Evolutionary conservation across 2,888 invertebrate genomes (phyloP), one percentile per base, ranked within the genome.

Genomic region (Escarpia spicata): DNA sequence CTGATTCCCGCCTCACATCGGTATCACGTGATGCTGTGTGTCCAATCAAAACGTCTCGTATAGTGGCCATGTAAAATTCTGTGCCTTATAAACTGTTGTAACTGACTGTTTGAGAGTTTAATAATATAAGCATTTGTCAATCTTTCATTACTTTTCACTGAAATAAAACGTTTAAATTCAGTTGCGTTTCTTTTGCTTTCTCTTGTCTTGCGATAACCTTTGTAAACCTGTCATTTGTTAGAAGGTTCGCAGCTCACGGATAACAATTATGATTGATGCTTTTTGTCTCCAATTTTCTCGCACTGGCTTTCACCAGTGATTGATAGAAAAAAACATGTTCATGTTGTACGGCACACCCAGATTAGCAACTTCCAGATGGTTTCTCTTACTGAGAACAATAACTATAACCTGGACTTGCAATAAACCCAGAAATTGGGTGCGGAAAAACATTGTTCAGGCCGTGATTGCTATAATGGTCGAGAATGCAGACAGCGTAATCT

Each of bases 41-140:
- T 75, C 75, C 75, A 75, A 75, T 75, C 75, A 75, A 26, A 75
- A 75, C 75, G 75, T 75, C 75, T 19, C 75, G n/a, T 75, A 75
- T 75, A 75, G 75, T 75, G 75, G 75, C 75, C 75, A 75, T 75
- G 75, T 75, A 75, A 75, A 75, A 75, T 19, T 75, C 75, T 75
- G 75, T 75, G 75, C 75, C 75, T 75, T 75, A 75, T 75, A 75
- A 75, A 75, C 75, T 75, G 75, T 75, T 75, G 75, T 75, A 75
- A 75, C 75, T n/a, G 19, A 75, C 75, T 75, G 75, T 75, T 75
- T 75, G 75, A 75, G 75, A 75, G 75, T 75, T 75, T 75, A 75
- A 75, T 75, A 75, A 75, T 75, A 75, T 75, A 75, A 75, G 75
- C 26, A 75, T 75, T 75, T 75, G 75, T 75, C 75, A 75, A 75